Base-by-base conservation (phyloP, 1,140 invertebrate species). In the Eueides isabella region DNA sequence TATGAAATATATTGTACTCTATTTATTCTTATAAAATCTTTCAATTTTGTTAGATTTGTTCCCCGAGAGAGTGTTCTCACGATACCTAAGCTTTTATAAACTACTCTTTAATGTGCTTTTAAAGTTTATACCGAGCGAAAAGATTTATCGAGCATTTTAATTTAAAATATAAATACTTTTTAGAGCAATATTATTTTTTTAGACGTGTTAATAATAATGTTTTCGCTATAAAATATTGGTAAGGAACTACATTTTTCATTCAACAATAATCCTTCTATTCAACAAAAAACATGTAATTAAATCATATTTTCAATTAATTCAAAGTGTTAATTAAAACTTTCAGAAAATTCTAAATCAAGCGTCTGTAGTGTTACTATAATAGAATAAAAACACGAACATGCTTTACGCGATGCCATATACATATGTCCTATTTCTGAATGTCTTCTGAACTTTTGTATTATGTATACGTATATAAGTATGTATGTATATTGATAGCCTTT, bases 391-490 rank as follows among this genome's bases (percentile, higher is more conserved):
- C n/a, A n/a, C n/a, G 23, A 55, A 12, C 5, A 55, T 4, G 23
- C 11, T 44, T 19, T 44, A 55, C 11, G 23, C 11, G 19, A 26
- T 55, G 23, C 23, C 48, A 55, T 55, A 55, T 26, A 55, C 26
- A 2, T 23, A n/a, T n/a, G n/a, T 55, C 2, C 48, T 9, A 55
- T 11, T 55, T 26, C 26, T 26, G 48, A 9, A 23, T 55, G 23
- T 23, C 48, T 55, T 11, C 23, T 26, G 48, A 55, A 55, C n/a
- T 55, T 55, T 26, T 55, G 23, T 55, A 55, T 55, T 26, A 55
- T n/a, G 23, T 55, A 55, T 55, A 16, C 35, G 23, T 55, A 55
- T 26, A 23, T 19, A 55, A 63, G 33, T 70, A 70, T 63, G 23
- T 1, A 68, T 31, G 41, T 28, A 30, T 19, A 35, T 23, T 41